A percentile compares a stretch with the other conserved stretches of the same genome.
Conservation (phyloP, 2,113 vertebrate species). For the Daphoenositta chrysoptera region DNA sequence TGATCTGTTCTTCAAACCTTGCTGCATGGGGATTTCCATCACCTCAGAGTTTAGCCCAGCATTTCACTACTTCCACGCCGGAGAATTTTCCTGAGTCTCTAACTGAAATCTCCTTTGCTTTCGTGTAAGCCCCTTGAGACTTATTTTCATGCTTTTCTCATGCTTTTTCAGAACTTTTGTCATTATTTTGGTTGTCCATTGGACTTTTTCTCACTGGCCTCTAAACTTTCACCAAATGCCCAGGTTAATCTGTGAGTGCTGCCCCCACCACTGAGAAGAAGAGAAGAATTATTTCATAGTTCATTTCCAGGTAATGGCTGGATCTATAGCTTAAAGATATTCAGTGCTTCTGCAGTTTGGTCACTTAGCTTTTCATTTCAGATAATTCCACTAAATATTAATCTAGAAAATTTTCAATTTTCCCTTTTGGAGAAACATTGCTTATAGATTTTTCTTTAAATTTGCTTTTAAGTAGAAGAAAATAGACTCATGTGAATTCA, state of each 20-base stretch:
- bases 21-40: slow-evolving; percentile 27
- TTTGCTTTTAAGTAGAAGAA: neutral
- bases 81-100: neutral
- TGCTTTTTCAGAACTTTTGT: neutral
- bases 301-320: neutral
- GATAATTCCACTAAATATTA: neutral
- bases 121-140: slow-evolving; percentile 1
- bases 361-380: neutral
- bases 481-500: neutral
- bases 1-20: slow-evolving; percentile 39
- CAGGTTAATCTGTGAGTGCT: neutral
- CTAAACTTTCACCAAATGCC: neutral
- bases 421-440: neutral
- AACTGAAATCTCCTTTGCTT: slow-evolving; percentile 25
- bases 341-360: neutral
- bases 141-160: neutral
- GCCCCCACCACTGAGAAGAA: neutral
- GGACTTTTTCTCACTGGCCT: neutral
- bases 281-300: neutral
- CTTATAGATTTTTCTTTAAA: neutral
- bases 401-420: neutral
- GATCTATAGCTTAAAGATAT: neutral
- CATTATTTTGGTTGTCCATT: neutral
- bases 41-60: slow-evolving; percentile 2
- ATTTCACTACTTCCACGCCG: neutral